phyloP scores from a whole-genome alignment of 1,140 invertebrate genomes.

The Heliothis virescens region DNA sequence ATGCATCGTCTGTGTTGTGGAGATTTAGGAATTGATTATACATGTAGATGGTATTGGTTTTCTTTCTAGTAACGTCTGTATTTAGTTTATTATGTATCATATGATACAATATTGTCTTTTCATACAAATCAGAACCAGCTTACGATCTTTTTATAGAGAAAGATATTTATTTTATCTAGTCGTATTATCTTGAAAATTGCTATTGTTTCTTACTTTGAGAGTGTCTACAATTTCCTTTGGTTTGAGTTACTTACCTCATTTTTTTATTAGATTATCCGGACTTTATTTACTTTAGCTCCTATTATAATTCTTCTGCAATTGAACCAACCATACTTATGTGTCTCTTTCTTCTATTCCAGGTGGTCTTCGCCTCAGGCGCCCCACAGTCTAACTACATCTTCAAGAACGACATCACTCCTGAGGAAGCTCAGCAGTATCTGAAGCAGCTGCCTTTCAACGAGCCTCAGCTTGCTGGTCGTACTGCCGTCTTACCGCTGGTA shows the following conservation, averaged over 20 bases:
- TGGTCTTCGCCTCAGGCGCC: constrained; percentile 63
- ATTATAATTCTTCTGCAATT: neutral
- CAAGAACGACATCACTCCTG: constrained; percentile 87
- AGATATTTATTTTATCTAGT: neutral
- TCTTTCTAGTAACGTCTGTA: too few relatives aligned
- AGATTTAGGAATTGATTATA: too few relatives aligned
- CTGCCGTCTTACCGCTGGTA: constrained; percentile 77
- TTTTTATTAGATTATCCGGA: too few relatives aligned
- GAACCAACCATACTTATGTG: neutral
- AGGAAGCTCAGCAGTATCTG: constrained; percentile 88
- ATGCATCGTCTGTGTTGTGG: neutral
- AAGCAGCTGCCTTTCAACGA: constrained; percentile 78
- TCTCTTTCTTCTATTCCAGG: constrained; percentile 54
- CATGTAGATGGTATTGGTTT: too few relatives aligned
- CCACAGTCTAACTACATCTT: constrained; percentile 69
- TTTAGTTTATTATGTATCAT: too few relatives aligned
- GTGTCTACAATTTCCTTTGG: too few relatives aligned
- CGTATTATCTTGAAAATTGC: neutral
- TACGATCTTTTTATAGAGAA: too few relatives aligned
- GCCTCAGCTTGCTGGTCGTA: constrained; percentile 71
- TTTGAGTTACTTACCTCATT: too few relatives aligned
- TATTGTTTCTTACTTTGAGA: too few relatives aligned
- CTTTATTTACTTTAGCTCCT: neutral
- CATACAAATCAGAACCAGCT: too few relatives aligned
- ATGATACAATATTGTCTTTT: too few relatives aligned